phyloP scores from a whole-genome alignment of 2,113 vertebrate species.

The Atlantisia rogersi region DNA sequence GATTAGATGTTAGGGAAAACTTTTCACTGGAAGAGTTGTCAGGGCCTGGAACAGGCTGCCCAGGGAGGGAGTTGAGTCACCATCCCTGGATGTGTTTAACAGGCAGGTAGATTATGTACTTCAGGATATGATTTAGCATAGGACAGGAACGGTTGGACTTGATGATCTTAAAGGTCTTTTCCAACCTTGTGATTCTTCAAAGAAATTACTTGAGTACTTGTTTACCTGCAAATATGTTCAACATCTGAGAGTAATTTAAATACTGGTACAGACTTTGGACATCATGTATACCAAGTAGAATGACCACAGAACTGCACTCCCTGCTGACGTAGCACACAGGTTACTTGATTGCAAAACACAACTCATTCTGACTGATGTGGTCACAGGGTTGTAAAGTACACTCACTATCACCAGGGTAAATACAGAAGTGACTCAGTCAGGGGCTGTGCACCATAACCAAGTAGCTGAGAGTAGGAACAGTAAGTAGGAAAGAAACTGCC shows the following conservation, averaged over 20 bases:
- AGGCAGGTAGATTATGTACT: too few relatives aligned
- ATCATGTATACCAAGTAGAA: fast-evolving
- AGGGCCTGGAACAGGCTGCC: too few relatives aligned
- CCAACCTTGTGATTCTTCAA: neutral
- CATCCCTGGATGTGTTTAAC: too few relatives aligned
- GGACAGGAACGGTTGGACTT: too few relatives aligned
- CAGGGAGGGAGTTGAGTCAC: too few relatives aligned
- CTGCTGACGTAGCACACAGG: neutral
- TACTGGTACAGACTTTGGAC: neutral
- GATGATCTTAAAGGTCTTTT: too few relatives aligned
- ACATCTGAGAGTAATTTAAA: neutral
- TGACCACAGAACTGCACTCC: neutral
- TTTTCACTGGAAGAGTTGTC: too few relatives aligned
- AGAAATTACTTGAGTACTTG: neutral
- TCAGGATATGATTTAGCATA: too few relatives aligned
- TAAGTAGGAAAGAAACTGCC: neutral
- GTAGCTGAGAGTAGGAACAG: neutral
- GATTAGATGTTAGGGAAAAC: too few relatives aligned
- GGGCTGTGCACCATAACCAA: neutral
- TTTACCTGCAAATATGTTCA: neutral
- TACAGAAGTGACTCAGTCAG: neutral
- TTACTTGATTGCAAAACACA: neutral
- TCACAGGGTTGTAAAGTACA: neutral
- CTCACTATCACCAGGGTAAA: neutral
- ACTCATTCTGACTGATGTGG: neutral